Evolutionary conservation across 2,113 vertebrate species (phyloP).

Genomic region (Thamnophis sirtalis): DNA sequence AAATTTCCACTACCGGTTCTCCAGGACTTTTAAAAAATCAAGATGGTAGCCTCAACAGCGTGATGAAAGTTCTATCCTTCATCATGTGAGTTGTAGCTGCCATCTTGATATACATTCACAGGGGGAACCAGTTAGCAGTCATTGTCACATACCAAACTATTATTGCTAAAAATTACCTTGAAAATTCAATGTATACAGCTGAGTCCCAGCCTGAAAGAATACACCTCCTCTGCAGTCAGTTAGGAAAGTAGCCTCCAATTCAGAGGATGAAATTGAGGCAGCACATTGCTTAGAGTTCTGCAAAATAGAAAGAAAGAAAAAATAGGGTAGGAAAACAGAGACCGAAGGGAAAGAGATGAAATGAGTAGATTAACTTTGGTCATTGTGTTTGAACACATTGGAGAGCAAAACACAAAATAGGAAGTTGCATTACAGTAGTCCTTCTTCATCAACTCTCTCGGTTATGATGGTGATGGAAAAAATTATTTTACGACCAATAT

Average conservation of each 20-base stretch:
- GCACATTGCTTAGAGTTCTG: slow-evolving; percentile 65
- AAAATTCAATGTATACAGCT: slow-evolving; percentile 71
- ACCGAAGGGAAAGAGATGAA: slow-evolving; percentile 1
- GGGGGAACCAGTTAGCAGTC: neutral
- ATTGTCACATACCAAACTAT: neutral
- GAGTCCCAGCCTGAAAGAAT: slow-evolving; percentile 69
- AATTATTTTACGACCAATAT: neutral
- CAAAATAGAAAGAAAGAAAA: neutral
- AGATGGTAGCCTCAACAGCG: neutral
- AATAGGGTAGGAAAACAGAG: neutral
- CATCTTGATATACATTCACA: neutral
- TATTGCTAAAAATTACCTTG: slow-evolving; percentile 61
- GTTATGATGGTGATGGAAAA: neutral
- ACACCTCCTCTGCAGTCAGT: slow-evolving; percentile 48
- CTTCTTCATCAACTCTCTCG: neutral
- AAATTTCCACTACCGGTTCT: no score
- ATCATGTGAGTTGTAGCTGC: neutral
- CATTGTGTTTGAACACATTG: neutral
- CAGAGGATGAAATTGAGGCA: slow-evolving; percentile 66
- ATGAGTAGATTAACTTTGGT: neutral
- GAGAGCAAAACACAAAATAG: neutral
- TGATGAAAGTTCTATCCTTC: neutral
- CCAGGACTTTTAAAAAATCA: neutral
- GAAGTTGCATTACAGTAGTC: neutral
- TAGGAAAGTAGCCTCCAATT: slow-evolving; percentile 69